Evolutionary conservation across 2,113 vertebrate species (phyloP), one percentile per base, ranked within the genome.

Genomic region (Falco punctatus): DNA sequence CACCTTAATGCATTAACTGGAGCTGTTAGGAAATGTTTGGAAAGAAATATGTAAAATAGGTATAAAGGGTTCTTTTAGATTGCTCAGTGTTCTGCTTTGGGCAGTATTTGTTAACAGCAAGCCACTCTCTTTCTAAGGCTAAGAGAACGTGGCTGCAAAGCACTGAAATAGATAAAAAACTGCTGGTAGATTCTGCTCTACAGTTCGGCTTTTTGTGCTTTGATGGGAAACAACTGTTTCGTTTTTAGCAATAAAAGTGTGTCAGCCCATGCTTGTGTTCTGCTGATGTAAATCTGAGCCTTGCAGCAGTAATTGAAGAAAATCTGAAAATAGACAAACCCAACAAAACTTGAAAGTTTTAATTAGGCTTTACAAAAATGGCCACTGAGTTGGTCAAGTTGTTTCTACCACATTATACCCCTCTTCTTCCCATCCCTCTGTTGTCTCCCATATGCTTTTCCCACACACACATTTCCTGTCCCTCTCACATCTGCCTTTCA

Each of bases 21-120:
- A 83, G 59, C 62, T 88, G 87, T n/a, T 85, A 86, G 90, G 87
- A 95, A 91, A 81, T 79, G 89, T 81, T 94, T 95, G 86, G 65
- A 84, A 93, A 93, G 88, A 90, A 80, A 92, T 86, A 96, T 93
- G 93, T 77, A 96, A 94, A 96, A 93, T 8, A 96, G 70, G 71
- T 83, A 90, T 86, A 83, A 93, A 94, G 90, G 74, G 90, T 94
- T 95, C 71, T 90, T 93, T 92, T 32, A 65, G 78, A 82, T 73
- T 70, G 55, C 73, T 93, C 49, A 62, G 40, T 86, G 85, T 80
- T 96, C 94, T 86, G 85, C 96, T 86, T 70, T 2, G 5, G 81
- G 96, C 92, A 52, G 7, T 94, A 86, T 93, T 94, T 97, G 93
- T 90, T 96, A 95, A 91, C 92, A 96, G 94, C 96, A 96, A 94